Percentiles rank a stretch among this genome's conserved stretches.
phyloP scores from a whole-genome alignment of 2,888 invertebrate genomes.

The Drosophila barbarae region DNA sequence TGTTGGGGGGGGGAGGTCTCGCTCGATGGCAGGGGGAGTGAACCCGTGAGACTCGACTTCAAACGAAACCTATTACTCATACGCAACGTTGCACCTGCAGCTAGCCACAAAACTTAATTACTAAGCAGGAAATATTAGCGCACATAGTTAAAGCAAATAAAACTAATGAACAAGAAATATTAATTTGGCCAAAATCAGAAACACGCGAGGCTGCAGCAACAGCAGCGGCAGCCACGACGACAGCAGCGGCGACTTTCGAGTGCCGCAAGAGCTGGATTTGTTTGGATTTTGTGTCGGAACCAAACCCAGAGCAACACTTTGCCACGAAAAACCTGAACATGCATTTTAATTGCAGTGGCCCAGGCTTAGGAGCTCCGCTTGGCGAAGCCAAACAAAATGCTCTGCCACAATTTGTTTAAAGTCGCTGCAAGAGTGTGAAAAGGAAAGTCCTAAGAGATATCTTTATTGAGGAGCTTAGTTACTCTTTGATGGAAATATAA shows the following conservation, averaged over 20 bases:
- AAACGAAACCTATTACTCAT: slow-evolving; percentile 54
- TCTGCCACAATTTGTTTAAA: slow-evolving; percentile 64
- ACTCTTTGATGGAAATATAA: neutral
- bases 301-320: slow-evolving; percentile 51
- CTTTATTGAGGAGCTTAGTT: neutral
- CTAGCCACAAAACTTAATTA: slow-evolving; percentile 56
- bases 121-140: slow-evolving; percentile 68
- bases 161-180: slow-evolving; percentile 73
- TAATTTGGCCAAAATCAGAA: slow-evolving; percentile 59
- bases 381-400: slow-evolving; percentile 59
- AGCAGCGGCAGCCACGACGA: slow-evolving; percentile 23
- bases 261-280: slow-evolving; percentile 22
- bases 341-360: slow-evolving; percentile 66
- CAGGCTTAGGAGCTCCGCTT: slow-evolving; percentile 35
- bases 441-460: slow-evolving; percentile 14
- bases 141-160: slow-evolving; percentile 59
- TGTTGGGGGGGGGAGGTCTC: neutral
- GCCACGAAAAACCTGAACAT: slow-evolving; percentile 68
- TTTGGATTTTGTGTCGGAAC: slow-evolving; percentile 17
- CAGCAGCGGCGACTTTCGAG: slow-evolving; percentile 48
- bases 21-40: slow-evolving; percentile 11
- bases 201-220: slow-evolving; percentile 48
- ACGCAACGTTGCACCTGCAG: slow-evolving; percentile 63
- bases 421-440: slow-evolving; percentile 29
- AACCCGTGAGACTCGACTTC: slow-evolving; percentile 15